A percentile compares a stretch with the other conserved stretches of the same genome.
phyloP scores from a whole-genome alignment of 1,140 invertebrate species.

The Drosophila varians region DNA sequence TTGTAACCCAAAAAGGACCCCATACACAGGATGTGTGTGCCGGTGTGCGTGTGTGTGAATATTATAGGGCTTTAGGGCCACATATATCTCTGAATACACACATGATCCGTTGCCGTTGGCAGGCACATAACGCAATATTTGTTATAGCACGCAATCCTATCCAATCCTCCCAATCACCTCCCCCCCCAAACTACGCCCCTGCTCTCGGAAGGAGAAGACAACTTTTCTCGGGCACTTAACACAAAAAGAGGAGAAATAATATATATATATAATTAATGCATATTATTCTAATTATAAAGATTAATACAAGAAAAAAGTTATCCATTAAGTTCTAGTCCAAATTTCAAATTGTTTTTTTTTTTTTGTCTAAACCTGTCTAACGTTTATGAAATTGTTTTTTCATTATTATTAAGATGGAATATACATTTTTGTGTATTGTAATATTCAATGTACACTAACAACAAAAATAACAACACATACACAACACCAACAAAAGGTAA shows the following conservation, averaged over 20 bases:
- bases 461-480: conserved; percentile 43
- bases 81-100: conserved; percentile 22
- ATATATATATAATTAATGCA: conserved; percentile 12
- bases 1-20: conserved; percentile 42
- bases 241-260: conserved; percentile 18
- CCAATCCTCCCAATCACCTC: conserved; percentile 15
- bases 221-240: conserved; percentile 8
- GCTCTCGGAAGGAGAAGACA: not conserved
- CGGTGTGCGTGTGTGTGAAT: not conserved
- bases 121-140: conserved; percentile 53
- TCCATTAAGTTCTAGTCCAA: conserved; percentile 82
- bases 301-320: conserved; percentile 33
- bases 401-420: conserved; percentile 64
- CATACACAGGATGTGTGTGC: conserved; percentile 10
- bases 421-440: conserved; percentile 72
- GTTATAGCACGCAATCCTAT: conserved; percentile 49
- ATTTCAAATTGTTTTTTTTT: conserved; percentile 76
- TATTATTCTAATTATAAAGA: conserved; percentile 51
- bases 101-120: conserved; percentile 37
- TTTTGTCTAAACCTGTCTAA: conserved; percentile 23
- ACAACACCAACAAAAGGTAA: conserved; percentile 47
- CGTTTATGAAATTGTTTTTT: conserved; percentile 65
- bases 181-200: not conserved
- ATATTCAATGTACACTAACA: conserved; percentile 68
- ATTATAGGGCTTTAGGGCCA: not conserved